Evolutionary conservation across 2,113 vertebrate genomes (phyloP), one percentile per base, ranked within the genome.

Genomic region (Oxyruncus cristatus): DNA sequence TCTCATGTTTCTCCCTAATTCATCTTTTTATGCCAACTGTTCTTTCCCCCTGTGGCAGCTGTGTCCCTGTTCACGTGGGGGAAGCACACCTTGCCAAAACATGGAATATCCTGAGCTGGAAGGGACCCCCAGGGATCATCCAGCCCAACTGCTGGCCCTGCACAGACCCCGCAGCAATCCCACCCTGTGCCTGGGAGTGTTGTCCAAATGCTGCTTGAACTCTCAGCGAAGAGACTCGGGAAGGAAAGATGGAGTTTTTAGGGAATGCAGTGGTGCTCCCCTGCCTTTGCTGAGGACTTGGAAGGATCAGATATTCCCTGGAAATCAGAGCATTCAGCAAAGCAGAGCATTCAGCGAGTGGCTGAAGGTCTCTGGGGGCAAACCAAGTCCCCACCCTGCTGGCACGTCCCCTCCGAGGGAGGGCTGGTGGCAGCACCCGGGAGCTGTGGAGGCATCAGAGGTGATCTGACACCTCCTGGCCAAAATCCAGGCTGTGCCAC

Each of bases 151-250:
- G 41, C 74, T 65, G 70, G 9, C 50, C 59, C 61, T 65, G 66
- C 49, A 47, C n/a, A 63, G 49, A 27, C 35, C 41, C 8, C 75
- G 41, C 75, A 56, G 5, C 30, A 55, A 3, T 8, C 14, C 41
- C 56, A 33, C 2, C 14, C 55, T 2, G 0, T 33, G 32, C 12
- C 65, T 33, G 55, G 30, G 11, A 33, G 39, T 0, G 1, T 56
- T 33, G n/a, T 1, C 41, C 58, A 14, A 22, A 42, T n/a, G 23
- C 22, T 59, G 12, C 22, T 59, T n/a, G 58, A 35, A 35, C 24
- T 9, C 67, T 5, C n/a, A 49, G 49, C 42, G 63, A 17, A 80
- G 46, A 32, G 3, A 52, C 21, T 8, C 12, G n/a, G 35, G 39
- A 80, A 33, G 30, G 18, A n/a, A 56, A 61, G 67, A 52, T 92